Base-by-base conservation (phyloP, 1,140 invertebrate species). In the Polypedilum vanderplanki region DNA sequence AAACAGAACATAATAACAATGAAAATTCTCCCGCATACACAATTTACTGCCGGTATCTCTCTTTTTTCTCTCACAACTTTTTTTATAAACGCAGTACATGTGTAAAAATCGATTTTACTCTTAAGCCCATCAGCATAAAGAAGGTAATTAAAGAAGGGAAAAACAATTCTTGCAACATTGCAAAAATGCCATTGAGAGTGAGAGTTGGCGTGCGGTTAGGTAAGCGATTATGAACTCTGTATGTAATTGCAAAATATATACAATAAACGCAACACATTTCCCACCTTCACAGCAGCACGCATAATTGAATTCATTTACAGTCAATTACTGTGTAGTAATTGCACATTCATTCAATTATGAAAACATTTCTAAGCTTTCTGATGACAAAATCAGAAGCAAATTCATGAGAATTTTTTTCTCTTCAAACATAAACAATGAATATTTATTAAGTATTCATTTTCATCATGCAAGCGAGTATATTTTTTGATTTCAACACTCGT, bases 61-160 rank as follows among this genome's bases (percentile, higher is more conserved):
- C 12, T n/a, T 57, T 8, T 46, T 9, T 46, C 24, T 33, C 24
- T 33, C 46, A 12, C 46, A n/a, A 4, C 46, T 15, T 57, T 57
- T 46, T 46, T 4, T 15, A 33, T 57, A 12, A 4, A 57, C n/a
- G 10, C 10, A 12, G 46, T 57, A 57, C 46, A 57, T 57, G 46
- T 57, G 46, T 57, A 57, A 57, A 57, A 57, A 57, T 57, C 46
- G 46, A 57, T 57, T 57, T 57, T 57, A 57, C 46, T 57, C 46
- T 57, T 57, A 57, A 57, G n/a, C 12, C 12, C 46, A 57, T n/a
- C 4, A 15, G n/a, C 46, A 46, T 46, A 9, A 46, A 57, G 46
- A 12, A 57, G 46, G 46, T n/a, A n/a, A 57, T 46, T 12, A 46
- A 46, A 46, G 15, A 57, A 57, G 46, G 46, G 46, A 57, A 15